Base-by-base conservation (phyloP, 2,888 invertebrate genomes). In the Hirtodrosophila duncani region DNA sequence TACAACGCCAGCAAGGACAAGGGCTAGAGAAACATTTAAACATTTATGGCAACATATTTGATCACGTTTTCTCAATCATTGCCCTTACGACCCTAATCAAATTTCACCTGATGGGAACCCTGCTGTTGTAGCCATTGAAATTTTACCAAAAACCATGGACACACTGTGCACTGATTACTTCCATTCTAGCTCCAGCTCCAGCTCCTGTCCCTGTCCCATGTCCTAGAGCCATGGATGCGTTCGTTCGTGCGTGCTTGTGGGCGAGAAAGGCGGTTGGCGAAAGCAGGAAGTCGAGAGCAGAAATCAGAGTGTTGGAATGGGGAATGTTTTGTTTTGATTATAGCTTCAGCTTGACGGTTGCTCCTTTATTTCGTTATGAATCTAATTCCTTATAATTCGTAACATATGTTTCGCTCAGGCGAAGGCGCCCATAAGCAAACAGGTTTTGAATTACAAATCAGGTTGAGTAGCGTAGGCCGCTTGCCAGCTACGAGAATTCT, bases 11-110 rank as follows among this genome's bases (percentile, higher is more conserved):
- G 20, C 38, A 39, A 42, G 41, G 31, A 45, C 46, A 48, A 67
- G 62, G 56, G 65, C 77, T 67, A 63, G 56, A 55, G 70, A 66
- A 68, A 65, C 78, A 78, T 78, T 77, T 77, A 79, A 78, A 72
- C 77, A 71, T 69, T 77, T 77, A 79, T 71, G 67, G 71, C 71
- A 77, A 77, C 77, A 77, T 77, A 79, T 78, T 78, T 78, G 77
- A 79, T 81, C 83, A 83, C 83, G 84, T 83, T 82, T 83, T 81
- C 72, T 77, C 83, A 82, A 83, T 83, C 78, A 82, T 72, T 72
- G 80, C 67, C 67, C 77, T 82, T 81, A 83, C 79, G 84, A 83
- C 84, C 82, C 83, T 82, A 80, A 83, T 83, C 83, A 83, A 83
- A 83, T 82, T 81, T 81, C 82, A 83, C 83, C 83, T 83, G 83